A percentile compares a stretch with the other conserved stretches of the same genome.
phyloP scores from a whole-genome alignment of 2,888 invertebrate species.

The Thymelicus lineola region DNA sequence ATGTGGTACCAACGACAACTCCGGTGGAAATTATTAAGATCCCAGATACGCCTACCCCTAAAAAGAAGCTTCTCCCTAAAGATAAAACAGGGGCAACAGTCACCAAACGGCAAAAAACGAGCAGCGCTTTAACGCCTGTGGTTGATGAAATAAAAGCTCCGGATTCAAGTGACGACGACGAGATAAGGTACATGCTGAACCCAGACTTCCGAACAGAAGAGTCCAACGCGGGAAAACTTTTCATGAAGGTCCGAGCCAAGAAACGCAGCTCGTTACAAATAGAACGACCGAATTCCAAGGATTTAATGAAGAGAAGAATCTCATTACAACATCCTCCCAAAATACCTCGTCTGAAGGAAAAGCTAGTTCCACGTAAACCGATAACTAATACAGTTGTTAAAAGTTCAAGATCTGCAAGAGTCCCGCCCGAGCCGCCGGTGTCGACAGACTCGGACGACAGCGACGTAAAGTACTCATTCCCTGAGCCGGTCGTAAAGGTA shows the following conservation, averaged over 20 bases:
- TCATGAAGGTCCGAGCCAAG: conserved; percentile 69
- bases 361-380: conserved; percentile 56
- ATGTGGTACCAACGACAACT: conserved; percentile 33
- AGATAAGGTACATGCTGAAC: conserved; percentile 76
- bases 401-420: conserved; percentile 50
- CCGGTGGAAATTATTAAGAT: conserved; percentile 41
- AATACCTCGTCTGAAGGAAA: conserved; percentile 68
- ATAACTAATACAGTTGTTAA: conserved; percentile 46
- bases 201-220: conserved; percentile 66
- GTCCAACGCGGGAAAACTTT: conserved; percentile 59
- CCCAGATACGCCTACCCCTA: conserved; percentile 45
- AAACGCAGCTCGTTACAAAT: conserved; percentile 75
- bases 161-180: conserved; percentile 42
- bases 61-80: conserved; percentile 54
- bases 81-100: conserved; percentile 59
- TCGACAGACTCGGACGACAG: conserved; percentile 77
- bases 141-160: conserved; percentile 47
- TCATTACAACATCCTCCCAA: conserved; percentile 75
- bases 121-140: conserved; percentile 44
- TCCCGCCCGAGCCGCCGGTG: conserved; percentile 50
- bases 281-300: conserved; percentile 72
- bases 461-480: conserved; percentile 79
- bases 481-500: conserved; percentile 50
- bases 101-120: conserved; percentile 60
- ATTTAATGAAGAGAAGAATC: conserved; percentile 67